Conservation (phyloP, 2,888 invertebrate species). For the Epinotia bilunana region DNA sequence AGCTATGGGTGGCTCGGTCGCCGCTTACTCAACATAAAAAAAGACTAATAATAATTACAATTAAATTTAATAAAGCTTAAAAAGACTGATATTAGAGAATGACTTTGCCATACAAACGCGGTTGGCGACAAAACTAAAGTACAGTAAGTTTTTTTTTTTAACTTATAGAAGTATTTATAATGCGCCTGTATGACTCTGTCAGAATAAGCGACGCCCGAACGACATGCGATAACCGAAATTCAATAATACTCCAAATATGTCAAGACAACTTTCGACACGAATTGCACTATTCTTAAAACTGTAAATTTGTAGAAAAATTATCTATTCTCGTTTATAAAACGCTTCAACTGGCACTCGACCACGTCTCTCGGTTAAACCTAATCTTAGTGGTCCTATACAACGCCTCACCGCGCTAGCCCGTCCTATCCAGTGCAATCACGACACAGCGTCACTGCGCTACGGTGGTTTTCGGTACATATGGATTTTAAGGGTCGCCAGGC, state of each 20-base stretch:
- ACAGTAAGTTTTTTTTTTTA: background rate
- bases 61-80: constrained; percentile 55
- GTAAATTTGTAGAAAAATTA: constrained; percentile 48
- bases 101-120: constrained; percentile 22
- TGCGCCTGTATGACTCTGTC: constrained; percentile 6
- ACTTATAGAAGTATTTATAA: constrained; percentile 9
- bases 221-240: constrained; percentile 44
- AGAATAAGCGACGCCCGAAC: constrained; percentile 49
- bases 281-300: constrained; percentile 51
- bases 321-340: constrained; percentile 46
- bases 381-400: constrained; percentile 7
- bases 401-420: background rate
- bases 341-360: too few relatives aligned
- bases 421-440: background rate
- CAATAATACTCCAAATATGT: constrained; percentile 45
- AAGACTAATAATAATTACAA: constrained; percentile 51
- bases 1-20: constrained; percentile 51
- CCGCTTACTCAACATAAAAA: constrained; percentile 47
- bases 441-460: too few relatives aligned
- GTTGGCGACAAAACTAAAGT: background rate
- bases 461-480: too few relatives aligned
- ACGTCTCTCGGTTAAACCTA: constrained; percentile 13
- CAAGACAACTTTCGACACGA: constrained; percentile 45
- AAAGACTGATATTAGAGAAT: constrained; percentile 48
- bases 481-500: too few relatives aligned